phyloP scores from a whole-genome alignment of 2,113 vertebrate species.

The Cyphotilapia sp. region DNA sequence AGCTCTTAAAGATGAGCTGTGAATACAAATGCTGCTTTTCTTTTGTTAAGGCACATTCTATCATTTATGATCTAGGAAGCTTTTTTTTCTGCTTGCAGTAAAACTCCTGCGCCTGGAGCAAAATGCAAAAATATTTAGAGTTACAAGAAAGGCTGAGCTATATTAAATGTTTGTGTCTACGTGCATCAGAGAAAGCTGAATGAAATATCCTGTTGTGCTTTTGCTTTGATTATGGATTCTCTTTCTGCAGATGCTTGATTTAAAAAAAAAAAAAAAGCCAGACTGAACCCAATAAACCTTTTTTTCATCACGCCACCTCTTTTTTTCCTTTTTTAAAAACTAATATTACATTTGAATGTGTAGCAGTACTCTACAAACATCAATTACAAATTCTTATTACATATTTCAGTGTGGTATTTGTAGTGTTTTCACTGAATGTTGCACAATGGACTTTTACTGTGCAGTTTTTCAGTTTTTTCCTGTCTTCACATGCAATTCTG shows the following conservation, averaged over 20 bases:
- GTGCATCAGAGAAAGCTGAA: background rate
- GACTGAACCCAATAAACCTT: background rate
- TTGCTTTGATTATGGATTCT: background rate
- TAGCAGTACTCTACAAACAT: background rate
- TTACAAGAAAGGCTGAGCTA: background rate
- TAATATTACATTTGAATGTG: background rate
- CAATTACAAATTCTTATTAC: background rate
- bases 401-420: background rate
- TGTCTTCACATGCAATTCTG: background rate
- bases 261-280: background rate
- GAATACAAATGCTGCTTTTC: conserved; percentile 68
- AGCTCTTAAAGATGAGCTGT: conserved; percentile 61
- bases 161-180: background rate
- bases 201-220: background rate
- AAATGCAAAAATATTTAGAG: background rate
- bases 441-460: background rate
- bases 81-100: background rate
- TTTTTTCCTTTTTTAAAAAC: background rate
- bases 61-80: conserved; percentile 16
- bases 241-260: background rate
- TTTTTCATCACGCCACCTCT: background rate
- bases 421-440: background rate
- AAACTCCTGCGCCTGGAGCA: background rate
- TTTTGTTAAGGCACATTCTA: conserved; percentile 38
- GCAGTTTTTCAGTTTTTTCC: background rate